Evolutionary conservation across 1,140 invertebrate genomes (phyloP), one percentile per base, ranked within the genome.

Genomic region (Rhyacophila brunnea): DNA sequence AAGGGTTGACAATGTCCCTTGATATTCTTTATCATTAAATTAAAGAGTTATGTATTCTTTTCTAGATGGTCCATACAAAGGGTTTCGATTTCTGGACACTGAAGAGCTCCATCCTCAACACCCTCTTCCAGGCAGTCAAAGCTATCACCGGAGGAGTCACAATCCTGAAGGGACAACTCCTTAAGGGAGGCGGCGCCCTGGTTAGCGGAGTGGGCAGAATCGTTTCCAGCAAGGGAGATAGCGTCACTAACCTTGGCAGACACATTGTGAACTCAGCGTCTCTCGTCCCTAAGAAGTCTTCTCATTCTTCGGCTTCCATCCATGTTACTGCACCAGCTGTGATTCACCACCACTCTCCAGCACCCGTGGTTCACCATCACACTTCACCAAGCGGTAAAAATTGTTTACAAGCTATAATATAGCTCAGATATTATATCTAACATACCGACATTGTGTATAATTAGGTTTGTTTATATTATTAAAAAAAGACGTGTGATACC

Each of bases 141-240:
- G 90, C 91, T 0, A 89, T 93, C 43, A 88, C 89, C 40, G 91
- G 91, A 13, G 89, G 90, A 19, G 86, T 91, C 1, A 84, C 92
- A 2, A 90, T 91, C 5, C 77, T 92, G 14, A 92, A 91, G 68
- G 91, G 91, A 2, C 88, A 92, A 69, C 71, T 93, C 3, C 87
- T 92, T 61, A 93, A 92, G 73, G 90, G 89, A 14, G 85, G 90
- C 49, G 90, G 90, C 14, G 87, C 88, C 40, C 70, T 91, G 6
- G 79, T 91, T 4, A 80, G 85, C 1, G 85, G 87, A 0, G 83
- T 89, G 60, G 90, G 90, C 13, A 87, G 86, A 70, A 74, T 89
- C 17, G 82, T 91, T 54, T 81, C 80, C 1, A 79, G 79, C 2
- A 85, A 87, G 61, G 90, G 90, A 9, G 88, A 91, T 47, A 85